Evolutionary conservation across 1,140 invertebrate genomes (phyloP), one percentile per base, ranked within the genome.

Genomic region (Drosophila pachea): DNA sequence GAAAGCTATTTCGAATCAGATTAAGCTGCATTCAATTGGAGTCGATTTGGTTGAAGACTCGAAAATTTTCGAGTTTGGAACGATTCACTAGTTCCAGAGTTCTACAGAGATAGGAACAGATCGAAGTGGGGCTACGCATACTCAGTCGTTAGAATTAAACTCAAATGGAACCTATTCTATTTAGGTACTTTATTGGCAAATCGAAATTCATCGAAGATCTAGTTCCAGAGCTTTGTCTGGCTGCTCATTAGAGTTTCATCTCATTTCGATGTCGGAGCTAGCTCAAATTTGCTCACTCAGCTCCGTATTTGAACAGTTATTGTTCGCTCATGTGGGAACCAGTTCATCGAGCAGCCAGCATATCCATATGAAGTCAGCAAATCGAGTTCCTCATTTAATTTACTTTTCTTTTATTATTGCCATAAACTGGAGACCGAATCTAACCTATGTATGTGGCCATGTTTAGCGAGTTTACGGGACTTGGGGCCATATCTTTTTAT

Each of bases 401-500:
- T 33, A 45, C 54, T 32, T 35, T 55, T 29, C 48, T 55, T 64
- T 58, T 22, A 38, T 38, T 9, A 31, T 8, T 50, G 29, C 29
- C 38, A 49, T 40, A 56, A 49, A 45, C n/a, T 45, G 11, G 7
- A 45, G 32, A 6, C 52, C 62, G 7, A 48, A 65, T 35, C 45
- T 56, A 56, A 49, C 12, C 62, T 49, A 63, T 45, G 33, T 43
- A 12, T 43, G 40, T 14, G 16, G n/a, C 36, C 38, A 36, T 42
- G 45, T 38, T 50, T 33, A 29, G 16, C 32, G 12, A n/a, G 8
- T 70, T 66, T 53, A 66, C 68, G 50, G 59, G 55, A 54, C 58
- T 65, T 50, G 47, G 53, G 45, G 36, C 45, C 67, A 69, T 69
- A 69, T 64, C 60, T 52, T 70, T 70, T 70, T 70, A 70, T 53